These are phyloP conservation scores for Gambusia affinis DNA, from an alignment of 2,113 vertebrate species.

Conservation along the genomic window DNA sequence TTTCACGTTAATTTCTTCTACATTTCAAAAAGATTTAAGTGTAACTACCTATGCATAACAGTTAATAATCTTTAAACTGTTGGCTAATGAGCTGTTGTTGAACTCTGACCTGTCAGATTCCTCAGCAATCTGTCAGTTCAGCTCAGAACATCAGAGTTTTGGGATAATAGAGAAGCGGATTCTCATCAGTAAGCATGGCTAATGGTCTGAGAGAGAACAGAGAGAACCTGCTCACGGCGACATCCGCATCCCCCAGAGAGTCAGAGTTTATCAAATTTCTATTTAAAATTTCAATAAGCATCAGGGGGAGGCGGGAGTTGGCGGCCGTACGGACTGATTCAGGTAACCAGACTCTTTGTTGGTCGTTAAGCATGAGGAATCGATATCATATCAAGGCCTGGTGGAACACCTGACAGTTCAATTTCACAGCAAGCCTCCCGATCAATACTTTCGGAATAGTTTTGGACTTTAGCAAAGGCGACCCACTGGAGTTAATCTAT, in stretches of 20 bases:
- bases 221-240: constrained; percentile 8
- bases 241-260: constrained; percentile 33
- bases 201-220: constrained; percentile 38
- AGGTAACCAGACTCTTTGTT: constrained; percentile 70
- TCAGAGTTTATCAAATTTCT: constrained; percentile 66
- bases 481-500: constrained; percentile 67
- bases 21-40: no score
- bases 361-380: constrained; percentile 72
- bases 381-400: constrained; percentile 85
- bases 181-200: constrained; percentile 34
- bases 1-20: no score
- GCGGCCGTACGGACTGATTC: constrained; percentile 25
- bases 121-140: constrained; percentile 38
- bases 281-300: constrained; percentile 69
- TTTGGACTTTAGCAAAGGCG: constrained; percentile 71
- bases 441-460: constrained; percentile 80
- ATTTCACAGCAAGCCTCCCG: constrained; percentile 80
- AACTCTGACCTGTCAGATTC: constrained; percentile 29
- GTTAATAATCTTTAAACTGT: no score
- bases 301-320: background rate
- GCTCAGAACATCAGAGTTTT: constrained; percentile 8
- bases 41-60: no score
- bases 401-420: constrained; percentile 85
- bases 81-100: background rate
- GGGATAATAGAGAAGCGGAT: constrained; percentile 42